Base-by-base conservation (phyloP, 2,888 invertebrate genomes). In the Abrostola tripartita region DNA sequence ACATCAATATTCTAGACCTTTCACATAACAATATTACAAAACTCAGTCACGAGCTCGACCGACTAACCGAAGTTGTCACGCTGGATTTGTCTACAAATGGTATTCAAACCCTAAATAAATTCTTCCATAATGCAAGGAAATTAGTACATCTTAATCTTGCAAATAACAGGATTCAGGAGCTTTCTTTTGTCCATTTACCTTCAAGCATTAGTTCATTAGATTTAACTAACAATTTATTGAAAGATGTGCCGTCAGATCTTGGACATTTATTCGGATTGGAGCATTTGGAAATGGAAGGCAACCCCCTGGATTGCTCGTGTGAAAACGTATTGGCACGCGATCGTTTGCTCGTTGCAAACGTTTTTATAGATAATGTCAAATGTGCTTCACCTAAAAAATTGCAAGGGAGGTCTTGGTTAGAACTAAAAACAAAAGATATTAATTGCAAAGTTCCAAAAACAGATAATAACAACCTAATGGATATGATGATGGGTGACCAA, bases 241-340 rank as follows among this genome's bases (percentile, higher is more conserved):
- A 88, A 61, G 90, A 96, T 84, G 91, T 97, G 67, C 96, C 97
- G 6, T 85, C 93, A 61, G 96, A 96, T 76, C 84, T 97, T 62
- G 91, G 89, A 36, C 91, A 92, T 73, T 88, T 96, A 62, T 91
- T 90, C 51, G 88, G 95, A 78, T 88, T 97, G 60, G 95, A 95
- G 83, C 95, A 95, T 77, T 90, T 97, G 65, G 95, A 97, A 84
- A 82, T 97, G 65, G 94, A 95, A 55, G 96, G 96, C 51, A 97
- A 97, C 85, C 96, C 96, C 42, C 90, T 97, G 6, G 93, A 96
- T 77, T 97, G 97, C 88, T 95, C 96, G 37, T 97, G 97, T 83
- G 95, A 95, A 70, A 96, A 97, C 63, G 88, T 97, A 63, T 91
- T 95, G 71, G 93, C 95, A 53, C 95, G 97, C 71, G 96, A 97